phyloP scores from a whole-genome alignment of 2,888 invertebrate genomes.

The Drosophila limbata region DNA sequence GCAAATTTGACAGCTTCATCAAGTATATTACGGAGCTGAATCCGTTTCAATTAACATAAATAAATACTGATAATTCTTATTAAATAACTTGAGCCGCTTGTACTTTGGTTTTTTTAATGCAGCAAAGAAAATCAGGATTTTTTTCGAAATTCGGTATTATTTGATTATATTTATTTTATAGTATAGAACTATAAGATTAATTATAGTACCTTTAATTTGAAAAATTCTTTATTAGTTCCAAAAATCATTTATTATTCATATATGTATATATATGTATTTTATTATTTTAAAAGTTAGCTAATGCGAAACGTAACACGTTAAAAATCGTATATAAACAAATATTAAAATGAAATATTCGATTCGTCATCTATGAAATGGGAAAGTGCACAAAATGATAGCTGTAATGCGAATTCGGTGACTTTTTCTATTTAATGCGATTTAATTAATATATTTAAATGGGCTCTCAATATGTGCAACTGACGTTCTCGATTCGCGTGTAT shows the following conservation, averaged over 20 bases:
- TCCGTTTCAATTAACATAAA: conserved; percentile 14
- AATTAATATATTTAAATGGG: conserved; percentile 5
- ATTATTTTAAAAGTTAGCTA: not conserved
- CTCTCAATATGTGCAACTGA: not conserved
- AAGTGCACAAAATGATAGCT: conserved; percentile 13
- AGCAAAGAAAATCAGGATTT: too few species aligned
- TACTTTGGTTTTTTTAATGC: conserved; percentile 63
- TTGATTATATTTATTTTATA: not conserved
- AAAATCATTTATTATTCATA: too few species aligned
- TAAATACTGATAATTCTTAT: conserved; percentile 14
- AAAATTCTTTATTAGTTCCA: not conserved
- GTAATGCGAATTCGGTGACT: conserved; percentile 16
- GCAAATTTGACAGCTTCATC: conserved; percentile 9
- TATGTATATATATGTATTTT: not conserved
- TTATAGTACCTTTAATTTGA: not conserved
- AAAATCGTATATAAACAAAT: not conserved
- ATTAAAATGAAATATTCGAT: not conserved
- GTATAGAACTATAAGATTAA: not conserved
- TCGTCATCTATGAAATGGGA: conserved; percentile 7
- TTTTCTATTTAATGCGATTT: conserved; percentile 10
- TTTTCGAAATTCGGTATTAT: too few species aligned
- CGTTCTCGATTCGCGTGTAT: not conserved
- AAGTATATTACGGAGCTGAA: not conserved
- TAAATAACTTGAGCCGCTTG: conserved; percentile 59
- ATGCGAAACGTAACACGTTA: not conserved